phyloP scores from a whole-genome alignment of 2,888 invertebrate species.

The Pseudanteris insignis region DNA sequence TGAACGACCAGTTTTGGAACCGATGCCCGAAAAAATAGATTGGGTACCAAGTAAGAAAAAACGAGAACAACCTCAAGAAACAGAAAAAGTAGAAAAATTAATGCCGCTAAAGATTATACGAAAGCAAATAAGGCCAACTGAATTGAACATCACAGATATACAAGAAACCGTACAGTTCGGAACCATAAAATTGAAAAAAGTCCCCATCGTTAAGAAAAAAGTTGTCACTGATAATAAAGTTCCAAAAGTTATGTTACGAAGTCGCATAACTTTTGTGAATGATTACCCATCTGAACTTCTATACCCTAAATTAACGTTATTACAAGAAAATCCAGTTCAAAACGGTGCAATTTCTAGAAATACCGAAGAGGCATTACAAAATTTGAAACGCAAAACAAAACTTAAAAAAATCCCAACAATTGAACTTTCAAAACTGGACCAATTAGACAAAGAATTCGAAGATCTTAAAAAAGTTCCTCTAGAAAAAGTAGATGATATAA shows the following conservation, averaged over 20 bases:
- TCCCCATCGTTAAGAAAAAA: slow-evolving; percentile 68
- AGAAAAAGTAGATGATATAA: slow-evolving; percentile 62
- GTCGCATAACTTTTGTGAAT: slow-evolving; percentile 72
- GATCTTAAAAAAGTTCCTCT: slow-evolving; percentile 62
- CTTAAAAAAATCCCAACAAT: slow-evolving; percentile 70
- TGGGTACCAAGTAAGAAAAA: slow-evolving; percentile 59
- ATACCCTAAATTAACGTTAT: slow-evolving; percentile 68
- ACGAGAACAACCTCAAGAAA: slow-evolving; percentile 51
- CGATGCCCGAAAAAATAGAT: slow-evolving; percentile 63
- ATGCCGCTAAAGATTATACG: slow-evolving; percentile 72
- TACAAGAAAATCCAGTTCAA: slow-evolving; percentile 69
- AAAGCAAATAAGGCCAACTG: slow-evolving; percentile 71
- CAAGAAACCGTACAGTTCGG: slow-evolving; percentile 71
- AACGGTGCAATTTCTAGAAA: slow-evolving; percentile 77
- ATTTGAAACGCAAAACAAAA: slow-evolving; percentile 71
- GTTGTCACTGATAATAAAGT: slow-evolving; percentile 66
- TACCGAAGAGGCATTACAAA: slow-evolving; percentile 75
- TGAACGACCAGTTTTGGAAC: slow-evolving; percentile 62
- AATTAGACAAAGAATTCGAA: slow-evolving; percentile 69
- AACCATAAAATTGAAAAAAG: slow-evolving; percentile 76
- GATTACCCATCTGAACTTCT: slow-evolving; percentile 74
- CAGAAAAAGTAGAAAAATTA: slow-evolving; percentile 52
- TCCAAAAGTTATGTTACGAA: slow-evolving; percentile 77
- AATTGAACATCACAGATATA: slow-evolving; percentile 72
- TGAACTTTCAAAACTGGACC: slow-evolving; percentile 71